Evolutionary conservation across 2,797 vertebrate species (phyloP).

Genomic region (Pteropus rufus): DNA sequence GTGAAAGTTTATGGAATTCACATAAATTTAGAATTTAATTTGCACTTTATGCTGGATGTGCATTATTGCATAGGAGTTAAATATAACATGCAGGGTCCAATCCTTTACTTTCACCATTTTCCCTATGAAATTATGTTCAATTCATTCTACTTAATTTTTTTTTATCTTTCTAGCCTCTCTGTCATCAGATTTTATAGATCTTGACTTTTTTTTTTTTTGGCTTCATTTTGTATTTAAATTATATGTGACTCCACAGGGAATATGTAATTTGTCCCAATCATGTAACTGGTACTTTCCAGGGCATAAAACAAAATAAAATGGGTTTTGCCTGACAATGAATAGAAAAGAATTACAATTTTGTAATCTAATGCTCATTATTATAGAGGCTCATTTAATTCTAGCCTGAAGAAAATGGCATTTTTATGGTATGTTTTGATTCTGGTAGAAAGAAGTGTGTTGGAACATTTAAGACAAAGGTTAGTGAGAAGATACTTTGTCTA

Average conservation of each 20-base stretch:
- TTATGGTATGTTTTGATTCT: constrained; percentile 50
- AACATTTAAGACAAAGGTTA: constrained; percentile 63
- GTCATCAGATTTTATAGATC: neutral
- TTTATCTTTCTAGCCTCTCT: neutral
- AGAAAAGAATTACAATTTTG: constrained; percentile 8
- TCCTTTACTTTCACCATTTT: neutral
- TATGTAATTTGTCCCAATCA: neutral
- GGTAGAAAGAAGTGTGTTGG: neutral
- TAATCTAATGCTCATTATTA: neutral
- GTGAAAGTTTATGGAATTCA: neutral
- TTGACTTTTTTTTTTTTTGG: no score
- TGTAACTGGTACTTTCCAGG: neutral
- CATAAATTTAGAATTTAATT: neutral
- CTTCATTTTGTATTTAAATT: neutral
- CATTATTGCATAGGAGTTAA: neutral
- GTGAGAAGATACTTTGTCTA: constrained; percentile 21
- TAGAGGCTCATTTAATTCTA: constrained; percentile 31
- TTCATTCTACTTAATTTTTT: neutral
- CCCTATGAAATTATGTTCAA: neutral
- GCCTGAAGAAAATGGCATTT: constrained; percentile 45
- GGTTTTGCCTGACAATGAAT: neutral
- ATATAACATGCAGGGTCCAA: neutral
- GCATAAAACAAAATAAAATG: constrained; percentile 23
- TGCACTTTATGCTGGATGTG: neutral
- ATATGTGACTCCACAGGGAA: neutral